Evolutionary conservation across 1,140 invertebrate genomes (phyloP).

Genomic region (Kradibia gibbosae): DNA sequence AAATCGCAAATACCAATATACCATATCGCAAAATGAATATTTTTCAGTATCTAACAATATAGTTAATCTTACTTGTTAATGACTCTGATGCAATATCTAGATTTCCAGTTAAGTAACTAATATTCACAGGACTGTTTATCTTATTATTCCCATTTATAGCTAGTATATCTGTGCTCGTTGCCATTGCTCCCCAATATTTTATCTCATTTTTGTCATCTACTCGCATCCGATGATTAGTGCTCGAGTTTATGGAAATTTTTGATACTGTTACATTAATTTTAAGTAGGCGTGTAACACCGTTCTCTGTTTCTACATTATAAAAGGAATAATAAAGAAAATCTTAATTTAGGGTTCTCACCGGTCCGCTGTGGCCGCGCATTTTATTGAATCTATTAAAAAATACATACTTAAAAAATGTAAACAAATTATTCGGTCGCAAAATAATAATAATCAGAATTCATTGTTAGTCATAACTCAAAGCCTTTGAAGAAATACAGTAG

Average conservation of each 20-base stretch:
- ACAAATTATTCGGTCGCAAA: no score
- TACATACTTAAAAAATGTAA: no score
- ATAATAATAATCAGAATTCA: no score
- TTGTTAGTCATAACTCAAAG: constrained; percentile 45
- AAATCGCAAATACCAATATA: no score
- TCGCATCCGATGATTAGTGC: constrained; percentile 20
- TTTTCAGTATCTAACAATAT: not conserved
- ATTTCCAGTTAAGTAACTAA: not conserved
- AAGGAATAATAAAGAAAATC: no score
- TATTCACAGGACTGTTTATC: not conserved
- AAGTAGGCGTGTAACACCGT: not conserved
- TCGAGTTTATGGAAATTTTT: not conserved
- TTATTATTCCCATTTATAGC: not conserved
- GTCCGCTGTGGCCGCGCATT: no score
- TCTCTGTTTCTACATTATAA: constrained; percentile 12
- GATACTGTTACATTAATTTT: not conserved
- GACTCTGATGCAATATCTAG: not conserved
- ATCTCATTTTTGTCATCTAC: constrained; percentile 41
- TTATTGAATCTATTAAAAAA: no score
- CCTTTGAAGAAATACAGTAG: constrained; percentile 22
- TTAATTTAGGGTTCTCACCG: no score
- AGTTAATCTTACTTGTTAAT: not conserved
- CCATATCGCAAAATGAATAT: no score
- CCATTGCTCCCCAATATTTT: constrained; percentile 31
- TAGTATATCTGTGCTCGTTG: constrained; percentile 25